A percentile compares a stretch with the other conserved stretches of the same genome.
phyloP scores from a whole-genome alignment of 2,113 vertebrate species.

The Mustela lutreola region DNA sequence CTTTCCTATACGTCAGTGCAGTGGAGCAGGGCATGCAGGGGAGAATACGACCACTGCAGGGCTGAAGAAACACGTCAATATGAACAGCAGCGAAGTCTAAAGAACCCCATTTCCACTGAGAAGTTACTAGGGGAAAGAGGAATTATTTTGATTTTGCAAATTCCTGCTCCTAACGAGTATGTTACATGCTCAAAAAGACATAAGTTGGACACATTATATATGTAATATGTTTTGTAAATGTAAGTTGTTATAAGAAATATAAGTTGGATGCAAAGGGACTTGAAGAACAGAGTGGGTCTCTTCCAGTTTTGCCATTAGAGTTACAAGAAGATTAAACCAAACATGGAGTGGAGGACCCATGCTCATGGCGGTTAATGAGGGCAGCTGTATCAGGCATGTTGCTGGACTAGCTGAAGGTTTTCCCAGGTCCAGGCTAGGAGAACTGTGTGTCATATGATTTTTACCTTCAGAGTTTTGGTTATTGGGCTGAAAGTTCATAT shows the following conservation, averaged over 20 bases:
- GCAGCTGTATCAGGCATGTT: too few relatives aligned
- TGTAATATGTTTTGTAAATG: neutral
- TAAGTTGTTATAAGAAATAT: neutral
- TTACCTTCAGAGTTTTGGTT: neutral
- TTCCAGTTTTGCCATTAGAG: neutral
- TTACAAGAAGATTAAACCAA: neutral
- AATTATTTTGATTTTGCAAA: neutral
- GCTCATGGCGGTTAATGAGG: neutral
- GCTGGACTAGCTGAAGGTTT: neutral
- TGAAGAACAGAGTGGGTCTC: neutral
- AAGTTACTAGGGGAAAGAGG: neutral
- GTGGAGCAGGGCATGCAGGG: too few relatives aligned
- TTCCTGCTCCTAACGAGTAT: neutral
- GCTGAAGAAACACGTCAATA: neutral
- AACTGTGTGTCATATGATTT: neutral
- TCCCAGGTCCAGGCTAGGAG: neutral
- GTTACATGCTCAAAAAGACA: neutral
- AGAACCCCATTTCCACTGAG: neutral
- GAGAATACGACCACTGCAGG: neutral
- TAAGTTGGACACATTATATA: neutral
- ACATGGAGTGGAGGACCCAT: too few relatives aligned
- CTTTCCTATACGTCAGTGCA: accelerated
- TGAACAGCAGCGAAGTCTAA: neutral
- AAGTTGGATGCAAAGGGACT: neutral
- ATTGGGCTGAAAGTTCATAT: neutral